Percentiles rank a stretch among this genome's conserved stretches.
phyloP scores from a whole-genome alignment of 1,140 invertebrate genomes.

The Diplogasteroides magnus region DNA sequence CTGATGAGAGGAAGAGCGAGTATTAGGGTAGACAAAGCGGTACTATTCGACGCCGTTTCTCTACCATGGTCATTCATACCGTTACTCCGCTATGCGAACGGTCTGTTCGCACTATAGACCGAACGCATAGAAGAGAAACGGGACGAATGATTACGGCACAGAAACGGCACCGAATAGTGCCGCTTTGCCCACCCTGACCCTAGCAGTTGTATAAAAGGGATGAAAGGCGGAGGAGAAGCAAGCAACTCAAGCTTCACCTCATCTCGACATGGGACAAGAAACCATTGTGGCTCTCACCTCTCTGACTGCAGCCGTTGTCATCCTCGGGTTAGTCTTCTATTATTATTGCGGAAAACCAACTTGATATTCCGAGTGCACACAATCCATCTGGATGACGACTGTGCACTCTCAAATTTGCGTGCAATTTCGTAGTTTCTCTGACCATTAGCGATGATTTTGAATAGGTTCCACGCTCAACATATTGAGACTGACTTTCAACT shows the following conservation, averaged over 20 bases:
- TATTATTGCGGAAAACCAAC: too few relatives aligned
- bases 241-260: neutral
- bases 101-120: neutral
- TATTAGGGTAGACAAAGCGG: neutral
- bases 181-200: neutral
- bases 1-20: neutral
- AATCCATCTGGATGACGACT: too few relatives aligned
- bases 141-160: neutral
- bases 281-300: neutral
- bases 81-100: neutral
- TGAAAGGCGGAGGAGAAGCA: neutral
- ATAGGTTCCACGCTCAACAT: too few relatives aligned
- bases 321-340: neutral
- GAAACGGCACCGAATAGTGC: neutral
- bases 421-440: too few relatives aligned
- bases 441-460: too few relatives aligned
- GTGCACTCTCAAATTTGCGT: neutral
- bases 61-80: too few relatives aligned
- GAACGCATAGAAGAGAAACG: too few relatives aligned
- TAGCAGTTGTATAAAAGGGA: neutral
- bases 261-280: neutral
- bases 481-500: too few relatives aligned
- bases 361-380: too few relatives aligned
- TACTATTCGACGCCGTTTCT: too few relatives aligned
- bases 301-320: neutral